A percentile compares a stretch with the other conserved stretches of the same genome.
Evolutionary conservation across 2,113 vertebrate species (phyloP).

Genomic region (Girardinichthys multiradiatus): DNA sequence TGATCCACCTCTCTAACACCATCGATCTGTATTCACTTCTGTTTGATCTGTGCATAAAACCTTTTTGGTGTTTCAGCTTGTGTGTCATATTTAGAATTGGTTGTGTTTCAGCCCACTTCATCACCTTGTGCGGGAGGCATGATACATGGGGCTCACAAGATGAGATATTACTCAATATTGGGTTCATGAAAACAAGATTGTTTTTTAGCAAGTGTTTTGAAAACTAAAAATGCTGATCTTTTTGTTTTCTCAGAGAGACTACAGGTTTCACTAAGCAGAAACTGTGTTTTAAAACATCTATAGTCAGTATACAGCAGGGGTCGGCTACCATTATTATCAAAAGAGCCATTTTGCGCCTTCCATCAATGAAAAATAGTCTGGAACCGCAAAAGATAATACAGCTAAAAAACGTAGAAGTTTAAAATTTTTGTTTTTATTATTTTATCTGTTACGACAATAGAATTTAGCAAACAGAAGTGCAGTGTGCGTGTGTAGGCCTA

Average conservation of each 20-base stretch:
- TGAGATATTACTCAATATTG: background rate
- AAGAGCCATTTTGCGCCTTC: too few relatives aligned
- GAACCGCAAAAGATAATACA: too few relatives aligned
- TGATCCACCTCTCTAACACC: background rate
- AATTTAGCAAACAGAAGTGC: too few relatives aligned
- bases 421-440: too few relatives aligned
- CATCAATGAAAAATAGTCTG: too few relatives aligned
- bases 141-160: background rate
- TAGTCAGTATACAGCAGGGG: too few relatives aligned
- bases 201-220: too few relatives aligned
- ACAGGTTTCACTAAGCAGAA: background rate
- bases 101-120: background rate
- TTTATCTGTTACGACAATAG: too few relatives aligned
- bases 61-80: background rate
- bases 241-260: background rate
- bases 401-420: too few relatives aligned
- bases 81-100: background rate
- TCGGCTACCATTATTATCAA: too few relatives aligned
- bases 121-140: background rate
- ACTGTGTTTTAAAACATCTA: background rate
- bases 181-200: background rate
- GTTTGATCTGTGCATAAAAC: background rate
- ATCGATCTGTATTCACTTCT: background rate
- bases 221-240: background rate
- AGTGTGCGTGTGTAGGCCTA: too few relatives aligned